These are phyloP conservation scores for Fabriciana adippe DNA, from an alignment of 2,888 invertebrate genomes.

Conservation along the genomic window DNA sequence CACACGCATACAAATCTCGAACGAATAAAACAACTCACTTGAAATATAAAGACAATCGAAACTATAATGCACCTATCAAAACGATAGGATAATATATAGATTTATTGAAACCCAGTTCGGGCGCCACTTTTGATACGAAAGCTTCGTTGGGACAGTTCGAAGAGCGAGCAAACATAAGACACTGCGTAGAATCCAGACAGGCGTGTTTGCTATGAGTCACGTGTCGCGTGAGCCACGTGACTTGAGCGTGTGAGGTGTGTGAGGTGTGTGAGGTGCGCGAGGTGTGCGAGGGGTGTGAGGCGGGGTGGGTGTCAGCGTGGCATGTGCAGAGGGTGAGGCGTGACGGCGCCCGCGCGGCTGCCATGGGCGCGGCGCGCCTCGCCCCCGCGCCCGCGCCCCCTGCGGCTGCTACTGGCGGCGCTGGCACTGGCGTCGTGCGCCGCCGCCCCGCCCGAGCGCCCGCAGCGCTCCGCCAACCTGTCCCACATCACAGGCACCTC, in stretches of 20 bases:
- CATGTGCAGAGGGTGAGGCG: constrained; percentile 65
- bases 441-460: constrained; percentile 82
- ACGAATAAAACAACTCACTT: constrained; percentile 26
- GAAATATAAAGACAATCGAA: constrained; percentile 19
- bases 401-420: constrained; percentile 80
- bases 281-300: constrained; percentile 41
- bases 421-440: constrained; percentile 78
- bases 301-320: constrained; percentile 58
- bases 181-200: background rate
- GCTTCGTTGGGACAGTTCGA: background rate
- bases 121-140: constrained; percentile 12
- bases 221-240: constrained; percentile 10
- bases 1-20: constrained; percentile 35
- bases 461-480: constrained; percentile 90
- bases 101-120: constrained; percentile 30
- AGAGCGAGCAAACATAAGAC: background rate
- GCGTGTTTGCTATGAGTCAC: background rate
- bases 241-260: constrained; percentile 24
- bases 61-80: constrained; percentile 12
- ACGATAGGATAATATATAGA: constrained; percentile 22
- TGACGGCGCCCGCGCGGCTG: constrained; percentile 79
- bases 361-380: constrained; percentile 81
- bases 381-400: constrained; percentile 77
- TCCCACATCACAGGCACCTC: constrained; percentile 90
- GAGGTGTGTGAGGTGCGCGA: constrained; percentile 44